Evolutionary conservation across 2,888 invertebrate species (phyloP).

Genomic region (Homarus gammarus): DNA sequence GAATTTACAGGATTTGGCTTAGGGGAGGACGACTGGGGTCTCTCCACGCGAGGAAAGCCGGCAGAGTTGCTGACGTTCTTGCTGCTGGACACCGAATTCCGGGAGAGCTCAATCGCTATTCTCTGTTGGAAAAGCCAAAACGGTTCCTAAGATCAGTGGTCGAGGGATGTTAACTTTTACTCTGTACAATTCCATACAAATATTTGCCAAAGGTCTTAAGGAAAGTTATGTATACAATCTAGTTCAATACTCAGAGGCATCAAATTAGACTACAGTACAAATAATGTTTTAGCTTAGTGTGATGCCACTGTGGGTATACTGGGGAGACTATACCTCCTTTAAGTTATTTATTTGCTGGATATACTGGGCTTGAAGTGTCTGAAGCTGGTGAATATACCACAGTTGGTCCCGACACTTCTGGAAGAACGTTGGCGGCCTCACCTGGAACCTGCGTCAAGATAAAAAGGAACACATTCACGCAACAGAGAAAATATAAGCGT

Average conservation of each 20-base stretch:
- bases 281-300: neutral
- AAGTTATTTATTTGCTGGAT: conserved; percentile 90
- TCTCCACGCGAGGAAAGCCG: conserved; percentile 57
- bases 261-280: neutral
- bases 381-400: conserved; percentile 92
- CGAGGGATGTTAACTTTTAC: too few relatives aligned
- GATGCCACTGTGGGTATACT: too few relatives aligned
- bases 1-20: conserved; percentile 61
- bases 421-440: conserved; percentile 94
- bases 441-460: conserved; percentile 86
- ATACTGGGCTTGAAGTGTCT: conserved; percentile 89
- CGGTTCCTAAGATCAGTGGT: too few relatives aligned
- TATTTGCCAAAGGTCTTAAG: too few relatives aligned
- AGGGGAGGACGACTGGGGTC: conserved; percentile 70
- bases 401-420: conserved; percentile 95
- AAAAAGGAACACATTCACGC: conserved; percentile 28
- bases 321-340: conserved; percentile 83
- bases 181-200: too few relatives aligned
- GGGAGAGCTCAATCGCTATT: conserved; percentile 79
- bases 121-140: conserved; percentile 77
- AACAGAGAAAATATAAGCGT: too few relatives aligned
- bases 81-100: conserved; percentile 76
- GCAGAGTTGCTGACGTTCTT: conserved; percentile 43
- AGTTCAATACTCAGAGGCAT: too few relatives aligned
- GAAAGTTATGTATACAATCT: too few relatives aligned